Evolutionary conservation across 1,140 invertebrate genomes (phyloP).

Genomic region (Trichomalopsis sarcophagae): DNA sequence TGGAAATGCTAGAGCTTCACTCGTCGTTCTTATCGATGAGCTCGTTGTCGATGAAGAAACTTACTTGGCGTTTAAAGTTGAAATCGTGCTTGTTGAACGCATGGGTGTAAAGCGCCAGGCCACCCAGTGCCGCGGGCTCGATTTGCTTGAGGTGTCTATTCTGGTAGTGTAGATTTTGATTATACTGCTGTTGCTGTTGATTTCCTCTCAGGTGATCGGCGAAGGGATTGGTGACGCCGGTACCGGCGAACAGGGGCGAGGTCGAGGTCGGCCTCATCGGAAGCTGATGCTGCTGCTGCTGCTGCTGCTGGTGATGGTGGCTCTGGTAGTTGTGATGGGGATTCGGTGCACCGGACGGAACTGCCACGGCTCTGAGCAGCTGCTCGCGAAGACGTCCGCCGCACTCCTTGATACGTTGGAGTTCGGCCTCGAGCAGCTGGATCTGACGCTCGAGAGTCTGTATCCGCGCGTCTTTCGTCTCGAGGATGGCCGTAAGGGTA

Average conservation of each 20-base stretch:
- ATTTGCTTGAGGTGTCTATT: slow-evolving; percentile 68
- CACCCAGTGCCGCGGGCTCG: slow-evolving; percentile 73
- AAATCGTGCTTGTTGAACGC: slow-evolving; percentile 77
- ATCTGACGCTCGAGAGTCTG: slow-evolving; percentile 89
- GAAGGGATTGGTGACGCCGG: slow-evolving; percentile 70
- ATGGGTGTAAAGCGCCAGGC: slow-evolving; percentile 71
- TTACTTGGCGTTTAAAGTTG: slow-evolving; percentile 87
- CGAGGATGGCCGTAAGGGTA: slow-evolving; percentile 85
- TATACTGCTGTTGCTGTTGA: slow-evolving; percentile 56
- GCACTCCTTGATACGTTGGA: slow-evolving; percentile 79
- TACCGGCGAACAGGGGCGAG: slow-evolving; percentile 67
- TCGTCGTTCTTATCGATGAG: slow-evolving; percentile 78
- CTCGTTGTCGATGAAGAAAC: slow-evolving; percentile 86
- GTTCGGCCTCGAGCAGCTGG: slow-evolving; percentile 81
- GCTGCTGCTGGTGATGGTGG: neutral
- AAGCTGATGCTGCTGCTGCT: neutral
- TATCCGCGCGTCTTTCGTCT: slow-evolving; percentile 90
- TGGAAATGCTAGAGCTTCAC: neutral
- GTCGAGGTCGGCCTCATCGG: slow-evolving; percentile 51
- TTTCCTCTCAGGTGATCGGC: slow-evolving; percentile 60
- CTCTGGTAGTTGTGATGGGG: neutral
- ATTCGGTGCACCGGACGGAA: slow-evolving; percentile 58
- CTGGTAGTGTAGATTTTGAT: slow-evolving; percentile 58
- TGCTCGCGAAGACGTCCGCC: slow-evolving; percentile 68
- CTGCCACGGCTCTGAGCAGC: slow-evolving; percentile 66